Conservation (phyloP, 1,140 invertebrate genomes). For the Drosophila orosa region DNA sequence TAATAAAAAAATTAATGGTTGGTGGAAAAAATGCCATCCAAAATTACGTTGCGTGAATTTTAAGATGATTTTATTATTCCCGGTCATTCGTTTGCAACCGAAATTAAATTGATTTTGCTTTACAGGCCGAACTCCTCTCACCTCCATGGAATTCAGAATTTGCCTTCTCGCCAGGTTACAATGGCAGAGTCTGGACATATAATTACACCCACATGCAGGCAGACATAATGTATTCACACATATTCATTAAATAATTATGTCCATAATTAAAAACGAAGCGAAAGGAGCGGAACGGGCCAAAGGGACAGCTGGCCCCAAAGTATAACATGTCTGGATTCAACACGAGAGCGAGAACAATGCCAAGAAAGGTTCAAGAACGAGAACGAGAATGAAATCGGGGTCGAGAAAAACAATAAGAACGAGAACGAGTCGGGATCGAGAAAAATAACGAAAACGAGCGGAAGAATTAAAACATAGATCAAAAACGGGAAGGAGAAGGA, state of each 20-base stretch:
- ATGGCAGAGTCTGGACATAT: constrained; percentile 49
- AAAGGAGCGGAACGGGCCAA: constrained; percentile 4
- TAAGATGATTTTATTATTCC: constrained; percentile 69
- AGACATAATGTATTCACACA: constrained; percentile 46
- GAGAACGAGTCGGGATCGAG: not conserved
- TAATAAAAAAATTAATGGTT: constrained; percentile 2
- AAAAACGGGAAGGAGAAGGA: not conserved
- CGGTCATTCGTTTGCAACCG: constrained; percentile 35
- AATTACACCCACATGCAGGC: constrained; percentile 42
- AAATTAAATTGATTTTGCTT: constrained; percentile 73
- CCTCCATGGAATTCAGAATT: not conserved
- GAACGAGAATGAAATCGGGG: too few species aligned
- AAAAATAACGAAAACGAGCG: not conserved
- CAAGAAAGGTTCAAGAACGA: not conserved
- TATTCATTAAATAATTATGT: constrained; percentile 78
- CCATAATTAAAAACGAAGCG: constrained; percentile 71
- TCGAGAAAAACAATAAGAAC: too few species aligned
- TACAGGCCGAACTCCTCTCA: constrained; percentile 3
- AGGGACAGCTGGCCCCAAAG: constrained; percentile 3
- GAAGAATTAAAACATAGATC: too few species aligned
- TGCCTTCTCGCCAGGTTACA: constrained; percentile 24
- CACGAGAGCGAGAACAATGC: not conserved
- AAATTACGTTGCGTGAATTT: constrained; percentile 62
- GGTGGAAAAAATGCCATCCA: constrained; percentile 20
- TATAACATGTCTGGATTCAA: not conserved